Base-by-base conservation (phyloP, 2,888 invertebrate species). In the Pyrrhia umbra region DNA sequence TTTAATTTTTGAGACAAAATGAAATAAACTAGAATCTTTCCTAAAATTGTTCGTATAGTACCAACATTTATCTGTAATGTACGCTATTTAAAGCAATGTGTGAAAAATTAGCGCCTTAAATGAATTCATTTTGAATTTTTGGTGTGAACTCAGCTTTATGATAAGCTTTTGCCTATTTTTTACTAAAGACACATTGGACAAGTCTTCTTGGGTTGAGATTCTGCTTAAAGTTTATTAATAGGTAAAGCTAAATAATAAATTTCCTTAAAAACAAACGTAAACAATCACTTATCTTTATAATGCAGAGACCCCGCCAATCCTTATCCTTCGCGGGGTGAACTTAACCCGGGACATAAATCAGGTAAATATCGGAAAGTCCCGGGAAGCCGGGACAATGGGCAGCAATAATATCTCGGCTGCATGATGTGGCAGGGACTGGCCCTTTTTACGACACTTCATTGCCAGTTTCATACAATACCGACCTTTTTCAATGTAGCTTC, bases 401-500 rank as follows among this genome's bases (percentile, higher is more conserved):
- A 59, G 72, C 85, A 83, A 56, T 65, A 65, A 55, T 65, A 65
- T 47, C 57, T 51, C 57, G 50, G 58, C 51, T 60, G 62, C 64
- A 62, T 73, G 64, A 71, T 68, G 63, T 61, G 69, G 72, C 77
- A 45, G 79, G 72, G 76, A 75, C 79, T 80, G 74, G 74, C 75
- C 82, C 73, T 83, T 85, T 85, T 86, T 84, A 81, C 75, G 75
- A 77, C 80, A 81, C 77, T 85, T 82, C 84, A 81, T 73, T 76
- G 77, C 59, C 81, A 84, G 77, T 84, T 86, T 85, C 81, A 85
- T 82, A 78, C 72, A 79, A 80, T 75, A 71, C 65, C 61, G 63
- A 69, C 68, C 75, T 76, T 71, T 72, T 77, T 68, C 60, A 37
- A 51, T 67, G 87, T 89, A 90, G 89, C 89, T 88, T 89, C 80